A percentile compares a stretch with the other conserved stretches of the same genome.
phyloP scores from a whole-genome alignment of 2,113 vertebrate genomes.

The Lycaon pictus region DNA sequence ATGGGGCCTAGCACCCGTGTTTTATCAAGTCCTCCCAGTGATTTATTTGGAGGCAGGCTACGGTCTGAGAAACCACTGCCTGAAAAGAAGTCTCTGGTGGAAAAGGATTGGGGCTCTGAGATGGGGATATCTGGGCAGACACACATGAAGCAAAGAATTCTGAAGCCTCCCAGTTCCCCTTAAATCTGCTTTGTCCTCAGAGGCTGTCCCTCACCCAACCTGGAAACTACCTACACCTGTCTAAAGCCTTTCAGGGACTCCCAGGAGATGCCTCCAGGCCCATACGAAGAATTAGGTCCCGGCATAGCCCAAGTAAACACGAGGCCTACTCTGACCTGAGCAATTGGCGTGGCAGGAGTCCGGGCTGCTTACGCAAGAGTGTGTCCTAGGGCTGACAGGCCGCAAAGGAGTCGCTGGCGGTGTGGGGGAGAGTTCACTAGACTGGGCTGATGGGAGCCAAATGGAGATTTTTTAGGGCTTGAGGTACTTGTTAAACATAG shows the following conservation, averaged over 20 bases:
- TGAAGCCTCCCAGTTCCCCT: background rate
- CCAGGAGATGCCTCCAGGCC: background rate
- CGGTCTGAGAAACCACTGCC: background rate
- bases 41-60: background rate
- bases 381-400: background rate
- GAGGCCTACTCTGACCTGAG: background rate
- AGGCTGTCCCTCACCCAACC: background rate
- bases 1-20: background rate
- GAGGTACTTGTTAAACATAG: background rate
- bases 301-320: too few relatives aligned
- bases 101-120: background rate
- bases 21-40: background rate
- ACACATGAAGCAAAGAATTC: background rate
- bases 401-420: background rate
- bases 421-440: too few relatives aligned
- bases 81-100: background rate
- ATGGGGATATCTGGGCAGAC: background rate
- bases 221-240: background rate
- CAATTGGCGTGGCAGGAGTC: background rate
- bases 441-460: background rate
- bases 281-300: background rate
- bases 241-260: background rate
- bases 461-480: background rate
- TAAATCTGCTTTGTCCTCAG: background rate
- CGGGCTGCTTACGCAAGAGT: rapidly evolving